These are phyloP conservation scores for Balearica regulorum DNA, from an alignment of 2,797 vertebrate genomes.

Conservation along the genomic window DNA sequence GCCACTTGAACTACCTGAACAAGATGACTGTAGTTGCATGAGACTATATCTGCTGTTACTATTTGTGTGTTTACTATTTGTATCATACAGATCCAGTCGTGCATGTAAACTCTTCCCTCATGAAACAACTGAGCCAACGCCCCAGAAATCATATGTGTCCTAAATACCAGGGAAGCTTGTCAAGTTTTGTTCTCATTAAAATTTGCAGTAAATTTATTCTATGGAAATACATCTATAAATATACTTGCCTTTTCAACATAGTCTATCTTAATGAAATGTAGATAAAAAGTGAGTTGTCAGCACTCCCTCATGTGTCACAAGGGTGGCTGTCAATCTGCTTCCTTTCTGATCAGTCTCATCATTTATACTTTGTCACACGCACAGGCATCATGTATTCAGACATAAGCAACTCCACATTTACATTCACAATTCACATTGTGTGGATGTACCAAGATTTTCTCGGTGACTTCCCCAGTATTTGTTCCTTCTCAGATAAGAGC, in stretches of 20 bases:
- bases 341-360: neutral
- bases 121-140: rapidly evolving
- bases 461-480: neutral
- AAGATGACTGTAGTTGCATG: neutral
- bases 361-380: neutral
- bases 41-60: neutral
- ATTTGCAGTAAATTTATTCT: neutral
- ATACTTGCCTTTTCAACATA: neutral
- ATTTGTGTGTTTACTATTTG: neutral
- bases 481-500: neutral
- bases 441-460: neutral
- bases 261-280: neutral
- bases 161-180: neutral
- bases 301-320: neutral
- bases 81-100: neutral
- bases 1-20: neutral
- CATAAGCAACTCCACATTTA: neutral
- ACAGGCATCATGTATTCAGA: neutral
- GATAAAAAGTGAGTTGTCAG: neutral
- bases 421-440: neutral
- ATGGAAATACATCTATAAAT: neutral
- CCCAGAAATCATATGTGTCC: neutral
- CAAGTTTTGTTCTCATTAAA: neutral
- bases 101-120: neutral
- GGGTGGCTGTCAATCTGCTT: neutral